phyloP scores from a whole-genome alignment of 2,888 invertebrate genomes.

The Lutraria lutraria region DNA sequence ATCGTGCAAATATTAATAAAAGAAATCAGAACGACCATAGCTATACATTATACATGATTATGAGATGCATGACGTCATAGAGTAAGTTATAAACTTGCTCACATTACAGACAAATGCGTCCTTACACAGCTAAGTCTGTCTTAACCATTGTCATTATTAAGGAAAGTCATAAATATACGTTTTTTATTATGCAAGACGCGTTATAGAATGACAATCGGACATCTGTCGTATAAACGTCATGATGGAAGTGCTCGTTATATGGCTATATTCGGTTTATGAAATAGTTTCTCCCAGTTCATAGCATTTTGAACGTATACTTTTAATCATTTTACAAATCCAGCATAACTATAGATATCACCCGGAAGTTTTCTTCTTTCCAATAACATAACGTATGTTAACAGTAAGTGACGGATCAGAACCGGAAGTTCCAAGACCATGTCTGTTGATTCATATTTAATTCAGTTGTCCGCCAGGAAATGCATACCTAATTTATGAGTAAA shows the following conservation, averaged over 20 bases:
- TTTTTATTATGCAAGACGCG: constrained; percentile 11
- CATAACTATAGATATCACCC: not conserved
- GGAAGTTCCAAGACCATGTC: not conserved
- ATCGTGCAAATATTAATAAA: not conserved
- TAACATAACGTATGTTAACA: not conserved
- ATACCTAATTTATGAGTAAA: not conserved
- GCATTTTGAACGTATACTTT: not conserved
- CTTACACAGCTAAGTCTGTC: not conserved
- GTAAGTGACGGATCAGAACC: not conserved
- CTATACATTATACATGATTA: not conserved
- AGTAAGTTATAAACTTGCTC: not conserved
- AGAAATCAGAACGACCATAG: not conserved
- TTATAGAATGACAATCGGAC: not conserved
- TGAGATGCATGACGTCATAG: not conserved
- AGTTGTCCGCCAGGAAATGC: not conserved
- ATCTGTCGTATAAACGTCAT: not conserved
- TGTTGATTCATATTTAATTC: not conserved
- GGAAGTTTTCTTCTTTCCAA: not conserved
- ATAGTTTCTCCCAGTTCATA: not conserved
- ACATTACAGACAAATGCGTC: not conserved
- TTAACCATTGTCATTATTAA: not conserved
- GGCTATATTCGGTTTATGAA: not conserved
- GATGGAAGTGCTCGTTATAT: not conserved
- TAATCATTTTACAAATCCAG: not conserved
- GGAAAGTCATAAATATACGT: not conserved